Evolutionary conservation across 2,113 vertebrate genomes (phyloP).

Genomic region (Hyperoodon ampullatus): DNA sequence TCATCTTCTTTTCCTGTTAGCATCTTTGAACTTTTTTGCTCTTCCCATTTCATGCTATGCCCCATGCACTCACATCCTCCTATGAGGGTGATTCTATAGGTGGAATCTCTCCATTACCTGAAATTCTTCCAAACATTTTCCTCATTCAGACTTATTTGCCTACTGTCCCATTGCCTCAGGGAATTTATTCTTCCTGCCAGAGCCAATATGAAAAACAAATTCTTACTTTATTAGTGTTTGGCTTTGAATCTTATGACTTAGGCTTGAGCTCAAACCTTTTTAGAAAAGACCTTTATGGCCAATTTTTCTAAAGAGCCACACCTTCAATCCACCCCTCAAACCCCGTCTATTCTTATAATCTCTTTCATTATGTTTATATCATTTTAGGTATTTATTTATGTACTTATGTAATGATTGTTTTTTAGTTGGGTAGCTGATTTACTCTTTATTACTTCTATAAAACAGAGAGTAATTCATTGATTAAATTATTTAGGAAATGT

Average conservation of each 20-base stretch:
- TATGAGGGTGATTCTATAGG: neutral
- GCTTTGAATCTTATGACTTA: neutral
- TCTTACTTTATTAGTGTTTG: conserved; percentile 12
- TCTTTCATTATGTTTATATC: neutral
- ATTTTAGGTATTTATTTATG: neutral
- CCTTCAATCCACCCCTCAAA: neutral
- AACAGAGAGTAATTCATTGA: neutral
- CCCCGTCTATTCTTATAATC: neutral
- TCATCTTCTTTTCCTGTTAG: neutral
- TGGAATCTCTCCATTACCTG: neutral
- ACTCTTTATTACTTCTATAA: neutral
- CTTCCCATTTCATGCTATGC: neutral
- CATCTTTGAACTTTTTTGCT: neutral
- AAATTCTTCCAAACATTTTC: conserved; percentile 10
- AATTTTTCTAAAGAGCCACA: neutral
- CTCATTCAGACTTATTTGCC: neutral
- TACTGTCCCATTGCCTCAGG: neutral
- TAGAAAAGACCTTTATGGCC: neutral
- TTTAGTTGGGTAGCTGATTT: neutral
- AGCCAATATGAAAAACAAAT: conserved; percentile 25
- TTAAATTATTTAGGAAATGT: neutral
- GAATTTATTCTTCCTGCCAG: neutral
- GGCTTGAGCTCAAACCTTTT: neutral
- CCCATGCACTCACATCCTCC: rapidly evolving
- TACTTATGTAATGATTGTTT: neutral